A percentile compares a stretch with the other conserved stretches of the same genome.
phyloP scores from a whole-genome alignment of 2,888 invertebrate species.

The Melolontha melolontha region DNA sequence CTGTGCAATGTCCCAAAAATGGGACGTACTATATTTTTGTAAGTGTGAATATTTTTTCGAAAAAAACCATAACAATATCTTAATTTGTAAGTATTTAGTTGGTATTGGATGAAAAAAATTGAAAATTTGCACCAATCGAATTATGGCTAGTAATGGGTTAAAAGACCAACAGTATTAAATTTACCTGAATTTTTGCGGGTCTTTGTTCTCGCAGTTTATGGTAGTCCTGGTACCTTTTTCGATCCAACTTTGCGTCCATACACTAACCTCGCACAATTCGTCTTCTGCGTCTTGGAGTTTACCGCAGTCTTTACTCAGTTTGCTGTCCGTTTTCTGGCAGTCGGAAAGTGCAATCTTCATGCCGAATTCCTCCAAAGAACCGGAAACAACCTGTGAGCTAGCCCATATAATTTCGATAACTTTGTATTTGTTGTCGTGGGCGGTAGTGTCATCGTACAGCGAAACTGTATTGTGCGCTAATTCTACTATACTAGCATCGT shows the following conservation, averaged over 20 bases:
- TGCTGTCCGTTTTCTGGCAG: slow-evolving; percentile 63
- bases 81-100: no score
- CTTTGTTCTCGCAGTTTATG: slow-evolving; percentile 59
- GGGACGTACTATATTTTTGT: no score
- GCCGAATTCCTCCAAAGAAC: slow-evolving; percentile 70
- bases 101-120: no score
- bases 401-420: slow-evolving; percentile 65
- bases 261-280: slow-evolving; percentile 65
- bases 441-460: slow-evolving; percentile 56
- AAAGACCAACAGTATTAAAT: no score
- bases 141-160: no score
- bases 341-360: slow-evolving; percentile 71
- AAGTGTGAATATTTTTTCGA: no score
- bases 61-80: no score
- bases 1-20: no score
- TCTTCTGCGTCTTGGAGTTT: slow-evolving; percentile 55
- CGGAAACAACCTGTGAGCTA: slow-evolving; percentile 69
- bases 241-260: slow-evolving; percentile 74
- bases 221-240: slow-evolving; percentile 63
- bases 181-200: neutral
- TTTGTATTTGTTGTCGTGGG: slow-evolving; percentile 48
- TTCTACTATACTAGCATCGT: slow-evolving; percentile 51
- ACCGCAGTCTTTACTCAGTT: slow-evolving; percentile 50
- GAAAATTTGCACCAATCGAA: no score
- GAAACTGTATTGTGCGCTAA: slow-evolving; percentile 51